Conservation (phyloP, 2,113 vertebrate species). For the Tenebrosternarchus preto region DNA sequence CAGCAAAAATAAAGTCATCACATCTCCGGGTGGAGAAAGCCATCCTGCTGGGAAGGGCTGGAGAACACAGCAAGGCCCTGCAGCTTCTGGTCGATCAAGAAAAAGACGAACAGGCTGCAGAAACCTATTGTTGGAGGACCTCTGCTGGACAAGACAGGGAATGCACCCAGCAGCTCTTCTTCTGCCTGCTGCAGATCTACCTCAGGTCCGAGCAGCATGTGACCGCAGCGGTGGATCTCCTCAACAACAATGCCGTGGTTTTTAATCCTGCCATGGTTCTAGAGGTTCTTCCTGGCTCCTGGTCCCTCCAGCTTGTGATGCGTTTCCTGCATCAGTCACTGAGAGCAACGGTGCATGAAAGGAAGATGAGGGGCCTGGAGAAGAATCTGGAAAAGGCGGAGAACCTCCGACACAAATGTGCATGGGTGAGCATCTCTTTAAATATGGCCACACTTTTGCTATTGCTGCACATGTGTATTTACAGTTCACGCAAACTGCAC, state of each 20-base stretch:
- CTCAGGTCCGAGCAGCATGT: conserved; percentile 51
- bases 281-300: conserved; percentile 65
- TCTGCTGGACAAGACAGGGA: conserved; percentile 46
- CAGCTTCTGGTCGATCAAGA: conserved; percentile 60
- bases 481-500: background rate
- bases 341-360: conserved; percentile 62
- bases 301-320: conserved; percentile 69
- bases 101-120: conserved; percentile 61
- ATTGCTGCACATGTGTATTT: background rate
- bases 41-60: conserved; percentile 62
- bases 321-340: conserved; percentile 64
- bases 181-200: conserved; percentile 65
- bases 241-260: conserved; percentile 58
- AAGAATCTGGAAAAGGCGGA: conserved; percentile 60
- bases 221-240: conserved; percentile 63
- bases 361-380: conserved; percentile 62
- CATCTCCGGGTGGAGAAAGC: conserved; percentile 64
- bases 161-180: conserved; percentile 56
- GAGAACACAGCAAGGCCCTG: conserved; percentile 65
- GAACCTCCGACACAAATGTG: conserved; percentile 61
- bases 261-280: conserved; percentile 60
- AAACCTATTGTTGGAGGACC: conserved; percentile 67
- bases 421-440: conserved; percentile 60
- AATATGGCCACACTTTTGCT: background rate
- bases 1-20: conserved; percentile 62